Percentiles rank a stretch among this genome's conserved stretches.
Conservation (phyloP, 2,888 invertebrate genomes). For the Lithophane socia region DNA sequence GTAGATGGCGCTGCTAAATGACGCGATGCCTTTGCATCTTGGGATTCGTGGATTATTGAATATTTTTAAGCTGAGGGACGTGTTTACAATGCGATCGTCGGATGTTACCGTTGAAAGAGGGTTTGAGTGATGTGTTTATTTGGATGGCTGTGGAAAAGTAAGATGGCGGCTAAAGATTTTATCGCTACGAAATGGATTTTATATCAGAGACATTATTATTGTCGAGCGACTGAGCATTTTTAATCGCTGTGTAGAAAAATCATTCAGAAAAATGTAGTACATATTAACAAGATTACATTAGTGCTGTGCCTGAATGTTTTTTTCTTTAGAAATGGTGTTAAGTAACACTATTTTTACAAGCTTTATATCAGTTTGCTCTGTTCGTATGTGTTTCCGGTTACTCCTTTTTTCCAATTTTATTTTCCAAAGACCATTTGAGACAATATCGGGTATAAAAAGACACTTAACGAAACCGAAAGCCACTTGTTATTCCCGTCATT, state of each 20-base stretch:
- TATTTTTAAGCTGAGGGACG: constrained; percentile 61
- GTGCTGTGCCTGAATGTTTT: not conserved
- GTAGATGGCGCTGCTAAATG: constrained; percentile 62
- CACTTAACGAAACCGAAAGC: too few relatives aligned
- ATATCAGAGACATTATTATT: not conserved
- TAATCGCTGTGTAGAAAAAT: not conserved
- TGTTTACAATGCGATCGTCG: constrained; percentile 47
- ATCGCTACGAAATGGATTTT: constrained; percentile 13
- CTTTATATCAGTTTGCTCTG: too few relatives aligned
- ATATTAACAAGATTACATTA: not conserved
- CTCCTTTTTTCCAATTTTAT: not conserved
- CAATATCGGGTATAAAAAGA: too few relatives aligned
- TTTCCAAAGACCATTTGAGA: not conserved
- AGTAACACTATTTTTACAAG: too few relatives aligned
- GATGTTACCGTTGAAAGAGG: constrained; percentile 23
- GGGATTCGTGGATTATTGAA: constrained; percentile 66
- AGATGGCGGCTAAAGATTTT: constrained; percentile 2
- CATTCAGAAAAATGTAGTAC: not conserved
- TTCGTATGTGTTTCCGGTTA: too few relatives aligned
- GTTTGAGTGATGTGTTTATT: constrained; percentile 42
- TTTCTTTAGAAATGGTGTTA: not conserved
- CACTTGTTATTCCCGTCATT: too few relatives aligned
- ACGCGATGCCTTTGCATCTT: constrained; percentile 61
- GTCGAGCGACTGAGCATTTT: not conserved
- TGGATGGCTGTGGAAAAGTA: constrained; percentile 2